Conservation (phyloP, 2,888 invertebrate genomes). For the Chrysomela aeneicollis region DNA sequence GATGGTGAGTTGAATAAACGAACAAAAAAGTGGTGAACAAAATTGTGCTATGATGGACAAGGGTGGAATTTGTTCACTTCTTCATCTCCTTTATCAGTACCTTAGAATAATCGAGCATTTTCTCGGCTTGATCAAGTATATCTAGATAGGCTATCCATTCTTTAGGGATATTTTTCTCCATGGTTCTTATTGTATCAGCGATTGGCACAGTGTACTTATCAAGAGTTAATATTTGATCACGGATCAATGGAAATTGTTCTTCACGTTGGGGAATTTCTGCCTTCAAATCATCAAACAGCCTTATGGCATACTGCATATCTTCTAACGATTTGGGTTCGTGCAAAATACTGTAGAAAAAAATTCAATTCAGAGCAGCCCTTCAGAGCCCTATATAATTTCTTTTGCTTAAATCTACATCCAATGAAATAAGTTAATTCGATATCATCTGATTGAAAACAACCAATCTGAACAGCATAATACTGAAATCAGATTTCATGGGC, state of each 20-base stretch:
- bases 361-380: not conserved
- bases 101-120: constrained; percentile 76
- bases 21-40: not conserved
- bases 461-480: too few species aligned
- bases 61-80: constrained; percentile 13
- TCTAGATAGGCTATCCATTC: constrained; percentile 78
- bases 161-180: constrained; percentile 67
- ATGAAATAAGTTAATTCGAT: too few species aligned
- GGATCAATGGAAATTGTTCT: constrained; percentile 76
- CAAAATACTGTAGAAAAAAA: constrained; percentile 61
- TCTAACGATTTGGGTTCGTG: constrained; percentile 76
- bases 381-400: too few species aligned
- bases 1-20: not conserved
- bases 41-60: constrained; percentile 17
- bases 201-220: constrained; percentile 79
- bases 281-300: constrained; percentile 73
- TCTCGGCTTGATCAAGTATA: constrained; percentile 75
- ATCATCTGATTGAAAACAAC: too few species aligned
- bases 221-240: constrained; percentile 76
- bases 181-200: constrained; percentile 66
- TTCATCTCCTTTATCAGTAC: constrained; percentile 54
- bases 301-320: constrained; percentile 74
- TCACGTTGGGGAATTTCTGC: constrained; percentile 72
- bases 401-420: too few species aligned
- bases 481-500: not conserved